Base-by-base conservation (phyloP, 2,797 vertebrate species). In the Mus minutoides region DNA sequence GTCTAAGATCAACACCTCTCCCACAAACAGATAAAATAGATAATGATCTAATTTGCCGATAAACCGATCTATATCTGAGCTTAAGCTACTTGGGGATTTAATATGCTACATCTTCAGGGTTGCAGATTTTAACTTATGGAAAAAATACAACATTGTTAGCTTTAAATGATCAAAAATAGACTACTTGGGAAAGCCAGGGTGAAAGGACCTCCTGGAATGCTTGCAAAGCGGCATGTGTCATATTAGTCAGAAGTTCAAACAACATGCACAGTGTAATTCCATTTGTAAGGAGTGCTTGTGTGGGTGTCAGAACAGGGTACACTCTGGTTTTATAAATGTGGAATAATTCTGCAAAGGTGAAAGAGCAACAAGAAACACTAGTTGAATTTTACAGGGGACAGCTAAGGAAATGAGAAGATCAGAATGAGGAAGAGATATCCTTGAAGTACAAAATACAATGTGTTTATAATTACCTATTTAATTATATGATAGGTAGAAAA, bases 361-460 rank as follows among this genome's bases (percentile, higher is more conserved):
- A 60, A 3, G 80, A 94, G 60, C 88, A 94, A 54, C 21, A 94
- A 94, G 9, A n/a, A 82, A 92, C 10, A 37, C 0, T 64, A 43
- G 31, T 62, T 87, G 56, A 88, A 82, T 93, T 60, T 56, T 87
- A n/a, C 22, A 92, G 46, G 94, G 3, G 54, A 95, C 86, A 93
- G 82, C 7, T 19, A 58, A 91, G 24, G 21, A 76, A 37, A 62
- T 0, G n/a, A 6, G 49, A 69, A 88, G 40, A 37, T 19, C 40
- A 86, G 40, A 86, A 60, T 82, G 79, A 77, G 46, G 24, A 49
- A 91, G 92, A 88, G 19, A 79, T 71, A 6, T 31, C 75, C 16
- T 58, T 92, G 52, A 92, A 80, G 67, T 62, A 17, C 89, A 60
- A 96, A 52, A 78, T 52, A 31, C 17, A 75, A 40, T 90, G 73